phyloP scores from a whole-genome alignment of 2,797 vertebrate species.

The Benthosema pterotum region DNA sequence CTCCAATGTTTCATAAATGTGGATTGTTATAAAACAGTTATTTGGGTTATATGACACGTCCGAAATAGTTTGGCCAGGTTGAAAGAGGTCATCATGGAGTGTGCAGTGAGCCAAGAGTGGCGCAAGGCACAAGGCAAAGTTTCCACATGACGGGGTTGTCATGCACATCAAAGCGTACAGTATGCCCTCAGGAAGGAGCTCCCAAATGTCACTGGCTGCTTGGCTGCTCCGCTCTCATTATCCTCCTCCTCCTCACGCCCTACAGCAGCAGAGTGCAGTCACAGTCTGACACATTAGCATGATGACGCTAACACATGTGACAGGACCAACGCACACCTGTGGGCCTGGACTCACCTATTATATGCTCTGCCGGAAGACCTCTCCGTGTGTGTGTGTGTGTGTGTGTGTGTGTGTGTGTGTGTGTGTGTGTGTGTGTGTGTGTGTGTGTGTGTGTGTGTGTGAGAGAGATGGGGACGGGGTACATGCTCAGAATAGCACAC shows the following conservation, averaged over 20 bases:
- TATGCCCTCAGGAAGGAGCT: not conserved
- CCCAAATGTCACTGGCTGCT: not conserved
- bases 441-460: too few relatives aligned
- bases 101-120: too few relatives aligned
- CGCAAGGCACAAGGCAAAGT: too few relatives aligned
- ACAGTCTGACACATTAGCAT: conserved; percentile 10
- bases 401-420: conserved; percentile 12
- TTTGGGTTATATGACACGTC: too few relatives aligned
- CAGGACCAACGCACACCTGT: conserved; percentile 44
- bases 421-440: not conserved
- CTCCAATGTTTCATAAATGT: too few relatives aligned
- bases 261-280: not conserved
- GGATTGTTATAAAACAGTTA: too few relatives aligned
- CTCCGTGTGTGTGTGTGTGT: conserved; percentile 1
- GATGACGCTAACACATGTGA: conserved; percentile 50
- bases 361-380: conserved; percentile 7
- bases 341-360: conserved; percentile 55
- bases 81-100: too few relatives aligned
- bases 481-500: too few relatives aligned
- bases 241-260: not conserved
- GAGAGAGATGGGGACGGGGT: too few relatives aligned
- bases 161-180: too few relatives aligned
- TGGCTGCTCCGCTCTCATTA: not conserved
- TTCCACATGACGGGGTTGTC: too few relatives aligned
- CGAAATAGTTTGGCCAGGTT: too few relatives aligned